Conservation (phyloP, 2,113 vertebrate genomes). For the Stigmatopora argus region DNA sequence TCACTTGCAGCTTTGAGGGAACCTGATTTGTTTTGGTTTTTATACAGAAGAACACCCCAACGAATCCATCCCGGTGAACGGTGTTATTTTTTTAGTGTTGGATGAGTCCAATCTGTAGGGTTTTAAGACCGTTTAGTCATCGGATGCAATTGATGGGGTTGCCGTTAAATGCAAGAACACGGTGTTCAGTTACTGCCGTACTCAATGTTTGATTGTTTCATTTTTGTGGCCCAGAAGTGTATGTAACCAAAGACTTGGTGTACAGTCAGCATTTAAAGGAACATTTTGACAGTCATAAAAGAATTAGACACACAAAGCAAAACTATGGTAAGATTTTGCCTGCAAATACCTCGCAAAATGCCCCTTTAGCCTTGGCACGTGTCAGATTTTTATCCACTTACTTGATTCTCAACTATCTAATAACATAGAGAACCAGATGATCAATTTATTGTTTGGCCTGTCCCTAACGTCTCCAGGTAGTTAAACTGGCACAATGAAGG, state of each 20-base stretch:
- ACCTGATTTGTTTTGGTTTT: neutral
- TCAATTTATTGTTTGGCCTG: neutral
- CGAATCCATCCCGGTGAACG: neutral
- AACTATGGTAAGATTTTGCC: no score
- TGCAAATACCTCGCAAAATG: no score
- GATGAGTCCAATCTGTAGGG: neutral
- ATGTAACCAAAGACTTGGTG: neutral
- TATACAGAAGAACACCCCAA: neutral
- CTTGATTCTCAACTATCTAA: neutral
- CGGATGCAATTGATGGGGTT: neutral
- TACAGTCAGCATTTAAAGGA: neutral
- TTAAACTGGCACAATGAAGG: neutral
- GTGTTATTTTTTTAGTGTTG: neutral
- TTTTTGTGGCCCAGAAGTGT: neutral
- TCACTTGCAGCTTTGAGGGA: neutral
- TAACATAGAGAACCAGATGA: neutral
- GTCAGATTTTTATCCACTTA: neutral
- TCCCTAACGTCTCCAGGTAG: neutral
- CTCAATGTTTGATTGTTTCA: neutral
- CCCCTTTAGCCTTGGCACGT: neutral
- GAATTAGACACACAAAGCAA: no score
- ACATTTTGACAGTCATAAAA: neutral
- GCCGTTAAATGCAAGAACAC: no score
- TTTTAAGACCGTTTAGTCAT: neutral
- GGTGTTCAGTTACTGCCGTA: no score